Conservation (phyloP, 2,888 invertebrate genomes). For the Hypercompe scribonia region DNA sequence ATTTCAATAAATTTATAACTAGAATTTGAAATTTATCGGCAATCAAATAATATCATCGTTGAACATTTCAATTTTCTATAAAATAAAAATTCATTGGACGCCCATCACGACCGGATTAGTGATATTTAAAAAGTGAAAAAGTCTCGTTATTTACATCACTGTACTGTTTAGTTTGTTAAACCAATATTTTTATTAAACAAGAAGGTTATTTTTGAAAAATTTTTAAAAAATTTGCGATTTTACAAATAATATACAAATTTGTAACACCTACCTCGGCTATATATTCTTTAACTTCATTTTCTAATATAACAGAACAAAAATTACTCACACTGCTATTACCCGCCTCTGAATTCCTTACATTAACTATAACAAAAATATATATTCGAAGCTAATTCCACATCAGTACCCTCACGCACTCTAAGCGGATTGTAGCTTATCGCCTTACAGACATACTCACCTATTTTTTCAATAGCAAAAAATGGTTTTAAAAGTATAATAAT, state of each 20-base stretch:
- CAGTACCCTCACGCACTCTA: slow-evolving; percentile 73
- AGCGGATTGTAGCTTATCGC: slow-evolving; percentile 85
- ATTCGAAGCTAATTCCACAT: slow-evolving; percentile 78
- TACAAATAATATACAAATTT: too few species aligned
- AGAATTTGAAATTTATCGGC: too few species aligned
- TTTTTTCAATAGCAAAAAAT: slow-evolving; percentile 79
- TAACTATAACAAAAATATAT: slow-evolving; percentile 69
- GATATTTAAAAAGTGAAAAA: slow-evolving; percentile 24
- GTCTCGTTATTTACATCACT: slow-evolving; percentile 19
- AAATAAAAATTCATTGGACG: background rate
- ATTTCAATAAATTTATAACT: too few species aligned
- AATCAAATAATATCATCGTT: too few species aligned
- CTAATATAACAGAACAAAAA: background rate
- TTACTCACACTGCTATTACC: background rate
- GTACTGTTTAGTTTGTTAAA: slow-evolving; percentile 27
- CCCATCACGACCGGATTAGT: background rate
- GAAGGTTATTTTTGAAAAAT: slow-evolving; percentile 28
- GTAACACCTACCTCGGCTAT: background rate
- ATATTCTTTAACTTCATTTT: background rate
- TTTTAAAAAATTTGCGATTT: background rate
- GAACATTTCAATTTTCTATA: background rate
- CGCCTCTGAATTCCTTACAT: background rate
- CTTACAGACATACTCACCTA: slow-evolving; percentile 77
- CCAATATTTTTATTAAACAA: background rate
- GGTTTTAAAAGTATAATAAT: slow-evolving; percentile 71